phyloP scores from a whole-genome alignment of 2,797 vertebrate genomes.

The Tapera naevia region DNA sequence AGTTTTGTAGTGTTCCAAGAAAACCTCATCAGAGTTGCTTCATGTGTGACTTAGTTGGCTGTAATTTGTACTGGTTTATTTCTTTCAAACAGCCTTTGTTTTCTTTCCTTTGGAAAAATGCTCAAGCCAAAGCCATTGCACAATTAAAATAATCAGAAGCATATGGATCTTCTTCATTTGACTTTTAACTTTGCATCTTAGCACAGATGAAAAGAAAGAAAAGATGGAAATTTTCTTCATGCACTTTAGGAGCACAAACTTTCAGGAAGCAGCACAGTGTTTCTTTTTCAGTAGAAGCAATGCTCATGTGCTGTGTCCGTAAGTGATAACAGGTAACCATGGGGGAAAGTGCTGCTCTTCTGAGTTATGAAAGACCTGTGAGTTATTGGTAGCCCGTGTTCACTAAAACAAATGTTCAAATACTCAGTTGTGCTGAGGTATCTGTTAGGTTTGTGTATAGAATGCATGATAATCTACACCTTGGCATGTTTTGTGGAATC shows the following conservation, averaged over 20 bases:
- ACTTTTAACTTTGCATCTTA: not conserved
- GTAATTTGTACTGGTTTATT: not conserved
- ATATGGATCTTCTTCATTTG: not conserved
- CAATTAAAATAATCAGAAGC: not conserved
- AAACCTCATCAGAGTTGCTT: not conserved
- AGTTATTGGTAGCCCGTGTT: not conserved
- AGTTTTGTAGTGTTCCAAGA: not conserved
- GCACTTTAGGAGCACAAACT: not conserved
- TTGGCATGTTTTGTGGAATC: not conserved
- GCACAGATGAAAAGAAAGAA: not conserved
- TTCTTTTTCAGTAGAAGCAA: not conserved
- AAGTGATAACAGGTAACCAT: fast-evolving
- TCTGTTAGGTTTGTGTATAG: not conserved
- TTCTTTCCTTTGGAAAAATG: not conserved
- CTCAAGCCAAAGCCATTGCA: not conserved
- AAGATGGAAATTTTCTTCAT: not conserved
- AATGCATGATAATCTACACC: not conserved
- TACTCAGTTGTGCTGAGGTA: not conserved
- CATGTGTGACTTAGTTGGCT: not conserved
- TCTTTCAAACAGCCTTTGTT: not conserved
- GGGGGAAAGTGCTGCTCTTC: not conserved
- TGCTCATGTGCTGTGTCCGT: fast-evolving
- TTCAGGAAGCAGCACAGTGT: not conserved
- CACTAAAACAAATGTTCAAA: not conserved
- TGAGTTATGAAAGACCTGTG: not conserved